Evolutionary conservation across 2,888 invertebrate genomes (phyloP).

Genomic region (Drosophila tanythrix): DNA sequence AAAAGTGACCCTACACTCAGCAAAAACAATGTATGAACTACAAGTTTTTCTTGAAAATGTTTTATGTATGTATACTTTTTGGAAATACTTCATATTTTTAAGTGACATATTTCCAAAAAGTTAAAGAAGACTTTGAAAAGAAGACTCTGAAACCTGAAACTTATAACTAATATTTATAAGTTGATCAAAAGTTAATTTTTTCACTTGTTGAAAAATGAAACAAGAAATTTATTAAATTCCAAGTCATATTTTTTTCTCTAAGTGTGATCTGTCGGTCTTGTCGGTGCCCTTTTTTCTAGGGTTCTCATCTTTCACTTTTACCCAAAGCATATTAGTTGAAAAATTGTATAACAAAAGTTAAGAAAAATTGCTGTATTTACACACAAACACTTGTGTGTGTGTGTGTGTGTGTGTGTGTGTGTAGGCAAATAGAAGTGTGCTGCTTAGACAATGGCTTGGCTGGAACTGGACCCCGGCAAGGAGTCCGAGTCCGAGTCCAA

Average conservation of each 20-base stretch:
- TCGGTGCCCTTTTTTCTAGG: slow-evolving; percentile 67
- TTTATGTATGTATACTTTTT: neutral
- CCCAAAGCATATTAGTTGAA: slow-evolving; percentile 68
- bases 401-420: slow-evolving; percentile 15
- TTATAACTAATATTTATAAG: neutral
- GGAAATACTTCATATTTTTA: neutral
- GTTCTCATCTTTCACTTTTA: slow-evolving; percentile 79
- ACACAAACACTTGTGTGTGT: neutral
- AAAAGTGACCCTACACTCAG: slow-evolving; percentile 3
- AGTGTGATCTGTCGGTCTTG: slow-evolving; percentile 17
- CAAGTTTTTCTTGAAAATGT: neutral
- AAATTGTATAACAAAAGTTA: slow-evolving; percentile 78
- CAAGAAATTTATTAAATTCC: no score
- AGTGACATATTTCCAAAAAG: neutral
- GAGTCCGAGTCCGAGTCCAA: slow-evolving; percentile 27
- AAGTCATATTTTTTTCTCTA: neutral
- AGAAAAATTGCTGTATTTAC: slow-evolving; percentile 55
- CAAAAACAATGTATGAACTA: neutral
- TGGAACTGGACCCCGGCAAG: slow-evolving; percentile 54
- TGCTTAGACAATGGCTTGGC: slow-evolving; percentile 67
- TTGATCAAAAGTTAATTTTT: neutral
- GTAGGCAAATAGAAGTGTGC: slow-evolving; percentile 69
- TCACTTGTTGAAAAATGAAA: neutral
- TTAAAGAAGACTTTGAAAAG: neutral
- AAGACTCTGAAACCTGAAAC: neutral